phyloP scores from a whole-genome alignment of 1,140 invertebrate species.

The Stenopsyche tienmushanensis region DNA sequence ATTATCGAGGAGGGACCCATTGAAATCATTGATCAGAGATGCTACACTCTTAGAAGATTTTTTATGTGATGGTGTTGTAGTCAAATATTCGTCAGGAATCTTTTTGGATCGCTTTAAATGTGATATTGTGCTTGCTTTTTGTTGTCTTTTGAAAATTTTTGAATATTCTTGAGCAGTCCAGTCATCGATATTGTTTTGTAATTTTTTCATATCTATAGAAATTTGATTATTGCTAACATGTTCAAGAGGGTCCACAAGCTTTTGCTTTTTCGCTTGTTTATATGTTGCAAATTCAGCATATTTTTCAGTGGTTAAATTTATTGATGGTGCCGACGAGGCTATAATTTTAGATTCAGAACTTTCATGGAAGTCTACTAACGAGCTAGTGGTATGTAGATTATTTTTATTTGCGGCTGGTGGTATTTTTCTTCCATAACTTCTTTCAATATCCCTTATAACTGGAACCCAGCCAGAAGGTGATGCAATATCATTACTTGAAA shows the following conservation, averaged over 20 bases:
- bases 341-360: constrained; percentile 41
- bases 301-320: constrained; percentile 14
- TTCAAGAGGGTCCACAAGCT: constrained; percentile 18
- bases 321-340: constrained; percentile 29
- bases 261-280: neutral
- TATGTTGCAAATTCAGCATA: neutral
- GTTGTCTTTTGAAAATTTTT: constrained; percentile 51
- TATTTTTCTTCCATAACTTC: constrained; percentile 54
- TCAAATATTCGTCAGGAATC: constrained; percentile 76
- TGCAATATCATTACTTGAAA: constrained; percentile 43
- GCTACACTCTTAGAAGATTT: constrained; percentile 31
- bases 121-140: constrained; percentile 56
- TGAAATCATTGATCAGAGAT: constrained; percentile 44
- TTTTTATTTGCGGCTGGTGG: constrained; percentile 45
- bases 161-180: constrained; percentile 80
- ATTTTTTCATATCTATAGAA: constrained; percentile 67
- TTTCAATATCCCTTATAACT: constrained; percentile 44
- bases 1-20: constrained; percentile 55
- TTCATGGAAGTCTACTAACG: constrained; percentile 36
- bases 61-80: constrained; percentile 55
- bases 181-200: constrained; percentile 80
- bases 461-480: constrained; percentile 45
- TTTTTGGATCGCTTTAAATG: constrained; percentile 66
- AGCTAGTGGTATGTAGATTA: constrained; percentile 28
- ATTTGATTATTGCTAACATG: constrained; percentile 48